Evolutionary conservation across 2,888 invertebrate genomes (phyloP).

Genomic region (Patella caerulea): DNA sequence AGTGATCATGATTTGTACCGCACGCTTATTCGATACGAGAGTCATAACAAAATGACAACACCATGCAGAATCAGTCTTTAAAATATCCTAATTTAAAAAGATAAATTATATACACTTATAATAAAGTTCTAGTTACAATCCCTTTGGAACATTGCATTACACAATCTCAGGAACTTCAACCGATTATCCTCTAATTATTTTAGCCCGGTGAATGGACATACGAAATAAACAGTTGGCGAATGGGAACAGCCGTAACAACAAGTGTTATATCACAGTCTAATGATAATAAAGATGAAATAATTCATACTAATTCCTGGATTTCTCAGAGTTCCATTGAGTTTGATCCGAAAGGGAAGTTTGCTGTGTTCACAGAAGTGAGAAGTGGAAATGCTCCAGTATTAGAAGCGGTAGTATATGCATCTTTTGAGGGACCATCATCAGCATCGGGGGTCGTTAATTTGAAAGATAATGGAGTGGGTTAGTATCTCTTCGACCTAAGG

Average conservation of each 20-base stretch:
- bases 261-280: not conserved
- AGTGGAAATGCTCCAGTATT: slow-evolving; percentile 41
- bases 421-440: slow-evolving; percentile 37
- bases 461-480: slow-evolving; percentile 43
- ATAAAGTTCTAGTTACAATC: too few relatives aligned
- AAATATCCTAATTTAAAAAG: too few relatives aligned
- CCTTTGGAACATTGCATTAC: too few relatives aligned
- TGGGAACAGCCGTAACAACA: not conserved
- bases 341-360: slow-evolving; percentile 30
- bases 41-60: too few relatives aligned
- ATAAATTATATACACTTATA: too few relatives aligned
- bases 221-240: slow-evolving; percentile 24
- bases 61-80: too few relatives aligned
- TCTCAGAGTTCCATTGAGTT: slow-evolving; percentile 24
- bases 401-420: slow-evolving; percentile 35
- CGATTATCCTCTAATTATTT: not conserved
- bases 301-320: slow-evolving; percentile 32
- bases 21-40: too few relatives aligned
- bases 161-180: too few relatives aligned
- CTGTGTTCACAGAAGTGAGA: slow-evolving; percentile 37
- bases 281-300: slow-evolving; percentile 21
- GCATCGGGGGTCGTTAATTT: slow-evolving; percentile 27
- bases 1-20: too few relatives aligned
- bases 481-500: not conserved
- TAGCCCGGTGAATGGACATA: slow-evolving; percentile 41